Base-by-base conservation (phyloP, 2,888 invertebrate species). In the Zaprionus obscuricornis region DNA sequence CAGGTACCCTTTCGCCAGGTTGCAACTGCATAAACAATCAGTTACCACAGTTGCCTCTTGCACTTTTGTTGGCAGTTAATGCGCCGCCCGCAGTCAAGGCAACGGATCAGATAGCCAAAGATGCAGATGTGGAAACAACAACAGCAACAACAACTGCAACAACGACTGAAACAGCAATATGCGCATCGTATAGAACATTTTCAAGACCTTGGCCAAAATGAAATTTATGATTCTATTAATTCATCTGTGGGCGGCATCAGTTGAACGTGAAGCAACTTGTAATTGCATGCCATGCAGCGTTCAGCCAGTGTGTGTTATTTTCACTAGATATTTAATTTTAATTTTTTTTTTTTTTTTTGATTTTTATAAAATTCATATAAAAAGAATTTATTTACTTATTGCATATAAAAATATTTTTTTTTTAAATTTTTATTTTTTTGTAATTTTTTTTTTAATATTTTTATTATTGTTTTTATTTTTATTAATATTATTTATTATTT, bases 161-260 rank as follows among this genome's bases (percentile, higher is more conserved):
- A 10, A 13, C 10, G 29, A 11, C 31, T 62, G 46, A 46, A 62
- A 26, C 43, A 31, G 40, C 17, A 54, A 75, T 68, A 64, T 74
- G 75, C 54, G 69, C 74, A 74, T 66, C 68, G 58, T 65, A 54
- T 77, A 29, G 46, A 52, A 43, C 22, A 45, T 42, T 43, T 51
- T 46, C 34, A 14, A 65, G 50, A 57, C 43, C 55, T 68, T 58
- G 63, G n/a, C n/a, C n/a, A 58, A 49, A 55, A 54, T 78, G 49
- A 46, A 66, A 78, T 72, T 76, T 78, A 76, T 69, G 75, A 78
- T 75, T 75, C 47, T 72, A 72, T 72, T 75, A 75, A 78, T 75
- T 77, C 62, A 63, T 64, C 60, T 66, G 78, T 71, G 78, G 78
- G 74, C 74, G 74, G 49, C 20, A n/a, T 71, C 40, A 40, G 52